phyloP scores from a whole-genome alignment of 2,888 invertebrate genomes.

The Leucozona laternaria region DNA sequence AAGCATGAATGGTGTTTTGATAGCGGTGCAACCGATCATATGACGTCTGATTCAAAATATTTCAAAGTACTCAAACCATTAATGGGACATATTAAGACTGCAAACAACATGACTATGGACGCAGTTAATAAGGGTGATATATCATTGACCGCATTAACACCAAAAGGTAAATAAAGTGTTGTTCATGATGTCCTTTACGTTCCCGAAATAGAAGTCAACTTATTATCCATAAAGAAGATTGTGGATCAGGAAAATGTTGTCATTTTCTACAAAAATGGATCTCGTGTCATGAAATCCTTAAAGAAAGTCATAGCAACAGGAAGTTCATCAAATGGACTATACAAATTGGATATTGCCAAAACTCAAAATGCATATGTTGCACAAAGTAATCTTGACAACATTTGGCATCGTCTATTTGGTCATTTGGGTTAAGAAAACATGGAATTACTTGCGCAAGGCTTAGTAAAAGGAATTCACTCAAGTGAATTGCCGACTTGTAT shows the following conservation, averaged over 20 bases:
- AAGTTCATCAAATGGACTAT: background rate
- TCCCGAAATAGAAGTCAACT: constrained; percentile 17
- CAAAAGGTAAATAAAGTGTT: background rate
- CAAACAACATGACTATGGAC: background rate
- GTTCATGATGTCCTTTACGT: constrained; percentile 16
- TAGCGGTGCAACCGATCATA: too few species aligned
- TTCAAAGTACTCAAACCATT: too few species aligned
- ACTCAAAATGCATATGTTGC: background rate
- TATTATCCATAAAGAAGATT: constrained; percentile 17
- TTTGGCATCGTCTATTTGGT: constrained; percentile 1
- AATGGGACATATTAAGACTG: background rate
- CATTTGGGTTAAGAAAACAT: constrained; percentile 4
- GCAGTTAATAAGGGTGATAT: background rate
- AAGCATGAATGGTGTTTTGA: background rate
- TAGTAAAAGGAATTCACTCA: background rate
- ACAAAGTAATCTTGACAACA: background rate
- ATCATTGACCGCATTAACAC: background rate
- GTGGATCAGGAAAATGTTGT: background rate
- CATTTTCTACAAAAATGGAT: background rate
- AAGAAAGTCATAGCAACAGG: background rate
- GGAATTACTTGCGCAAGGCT: background rate
- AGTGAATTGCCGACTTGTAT: background rate
- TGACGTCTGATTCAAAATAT: too few species aligned
- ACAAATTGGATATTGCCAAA: background rate
- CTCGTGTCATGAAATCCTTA: background rate